Evolutionary conservation across 2,888 invertebrate genomes (phyloP), one percentile per base, ranked within the genome.

Genomic region (Drosophila koepferae): DNA sequence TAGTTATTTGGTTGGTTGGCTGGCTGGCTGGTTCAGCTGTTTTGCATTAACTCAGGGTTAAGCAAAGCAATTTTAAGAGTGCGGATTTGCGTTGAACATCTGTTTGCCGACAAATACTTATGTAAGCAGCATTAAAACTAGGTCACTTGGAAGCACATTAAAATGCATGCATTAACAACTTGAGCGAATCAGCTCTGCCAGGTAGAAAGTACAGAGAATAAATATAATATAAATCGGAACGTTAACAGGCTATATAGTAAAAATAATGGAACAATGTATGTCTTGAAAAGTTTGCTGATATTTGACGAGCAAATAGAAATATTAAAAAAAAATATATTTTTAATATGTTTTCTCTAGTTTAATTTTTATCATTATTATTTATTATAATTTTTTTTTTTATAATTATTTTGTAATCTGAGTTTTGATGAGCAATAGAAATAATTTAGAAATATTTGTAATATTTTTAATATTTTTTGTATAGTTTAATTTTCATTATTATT

Each of bases 31-130:
- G 40, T 80, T 86, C 85, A 86, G 87, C 82, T 86, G 85, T 65
- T 89, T 87, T 82, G 77, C 88, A 89, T 87, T 82, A 89, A 72
- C 68, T 73, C 71, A 63, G 72, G 72, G 70, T 75, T 78, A 75
- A 58, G 76, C 70, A 73, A 63, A 61, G 68, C 74, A 78, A 68
- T 64, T 78, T 67, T 6, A 49, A 62, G 64, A 64, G 61, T 64
- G 63, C 61, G 61, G 74, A 76, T 62, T 77, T 77, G 60, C 56
- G 64, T 53, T 60, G 46, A 77, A 74, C 77, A 79, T 74, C 79
- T 77, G 77, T 77, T 78, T 74, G 55, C 64, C 43, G 40, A 31
- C 38, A 55, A 62, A 54, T 36, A 58, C 44, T n/a, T 60, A 48
- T 58, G 55, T 51, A 65, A 70, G 58, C 56, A 16, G 54, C 40